Base-by-base conservation (phyloP, 1,140 invertebrate species). In the Wiebesia pumilae region DNA sequence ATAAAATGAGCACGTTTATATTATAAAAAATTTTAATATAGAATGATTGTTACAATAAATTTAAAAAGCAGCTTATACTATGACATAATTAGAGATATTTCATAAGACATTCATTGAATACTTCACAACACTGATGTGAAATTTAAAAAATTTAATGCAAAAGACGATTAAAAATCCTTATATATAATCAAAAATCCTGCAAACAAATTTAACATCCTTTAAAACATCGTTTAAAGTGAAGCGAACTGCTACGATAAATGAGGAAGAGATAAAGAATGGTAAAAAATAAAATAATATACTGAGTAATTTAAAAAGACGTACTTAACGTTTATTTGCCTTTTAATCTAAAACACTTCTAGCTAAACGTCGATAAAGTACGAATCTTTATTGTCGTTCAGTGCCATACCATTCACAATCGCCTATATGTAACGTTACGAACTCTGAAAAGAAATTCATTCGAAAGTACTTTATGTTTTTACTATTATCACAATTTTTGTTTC, bases 191-290 rank as follows among this genome's bases (percentile, higher is more conserved):
- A 80, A 7, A 47, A 14, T 47, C 43, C 14, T 47, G 6, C 6
- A 14, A 47, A 14, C 43, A 47, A 14, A 7, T 14, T 47, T 10
- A 54, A 16, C 51, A n/a, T 67, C 12, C 35, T 67, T 38, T 81
- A 67, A 81, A 81, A 30, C 35, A 2, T 33, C 58, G 30, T 67
- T 47, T 40, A 47, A 0, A 27, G 35, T 81, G 38, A 67, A 81
- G 69, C 67, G 47, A 16, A 47, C 14, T 81, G 35, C 38, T 40
- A 81, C 54, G 33, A 69, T 67, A 81, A 43, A 65, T 62, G 69
- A 67, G 10, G 0, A 30, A 62, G 43, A 51, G 3, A 35, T 35
- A 69, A 33, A 69, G 33, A 69, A 35, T 35, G 1, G 24, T 40
- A 19, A 75, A 75, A 27, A 75, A 75, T 3, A 75, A 35, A 54